Evolutionary conservation across 2,113 vertebrate species (phyloP).

Genomic region (Trachemys scripta): DNA sequence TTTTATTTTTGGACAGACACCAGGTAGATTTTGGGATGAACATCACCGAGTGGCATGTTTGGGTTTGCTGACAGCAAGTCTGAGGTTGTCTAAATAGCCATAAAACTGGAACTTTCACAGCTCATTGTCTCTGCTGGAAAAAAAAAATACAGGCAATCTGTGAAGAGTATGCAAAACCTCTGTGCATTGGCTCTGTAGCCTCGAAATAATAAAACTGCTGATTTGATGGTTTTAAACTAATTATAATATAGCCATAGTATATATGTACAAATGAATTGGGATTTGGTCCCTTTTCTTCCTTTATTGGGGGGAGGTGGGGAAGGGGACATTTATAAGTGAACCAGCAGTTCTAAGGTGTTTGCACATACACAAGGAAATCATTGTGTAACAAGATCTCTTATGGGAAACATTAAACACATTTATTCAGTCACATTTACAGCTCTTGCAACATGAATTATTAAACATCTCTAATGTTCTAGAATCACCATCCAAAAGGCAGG

Average conservation of each 20-base stretch:
- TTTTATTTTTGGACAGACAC: not conserved
- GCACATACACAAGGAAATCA: slow-evolving; percentile 53
- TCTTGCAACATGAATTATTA: slow-evolving; percentile 71
- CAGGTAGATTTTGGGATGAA: not conserved
- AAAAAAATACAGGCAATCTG: not conserved
- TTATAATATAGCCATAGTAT: not conserved
- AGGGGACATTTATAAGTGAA: not conserved
- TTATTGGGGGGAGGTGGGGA: not conserved
- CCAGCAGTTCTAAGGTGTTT: slow-evolving; percentile 40
- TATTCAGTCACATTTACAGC: slow-evolving; percentile 71
- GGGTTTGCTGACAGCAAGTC: not conserved
- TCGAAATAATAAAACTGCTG: not conserved
- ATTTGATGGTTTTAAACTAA: not conserved
- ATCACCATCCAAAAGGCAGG: slow-evolving; percentile 54
- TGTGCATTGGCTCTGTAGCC: accelerated
- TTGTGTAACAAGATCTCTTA: slow-evolving; percentile 64
- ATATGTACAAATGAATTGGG: not conserved
- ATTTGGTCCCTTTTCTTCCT: not conserved
- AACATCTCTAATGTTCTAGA: slow-evolving; percentile 43
- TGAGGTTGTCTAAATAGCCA: not conserved
- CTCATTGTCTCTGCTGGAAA: not conserved
- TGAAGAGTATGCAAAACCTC: not conserved
- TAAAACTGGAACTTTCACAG: accelerated
- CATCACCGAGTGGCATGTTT: not conserved
- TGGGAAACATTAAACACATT: slow-evolving; percentile 64